Base-by-base conservation (phyloP, 1,140 invertebrate genomes). In the Hypothenemus hampei region DNA sequence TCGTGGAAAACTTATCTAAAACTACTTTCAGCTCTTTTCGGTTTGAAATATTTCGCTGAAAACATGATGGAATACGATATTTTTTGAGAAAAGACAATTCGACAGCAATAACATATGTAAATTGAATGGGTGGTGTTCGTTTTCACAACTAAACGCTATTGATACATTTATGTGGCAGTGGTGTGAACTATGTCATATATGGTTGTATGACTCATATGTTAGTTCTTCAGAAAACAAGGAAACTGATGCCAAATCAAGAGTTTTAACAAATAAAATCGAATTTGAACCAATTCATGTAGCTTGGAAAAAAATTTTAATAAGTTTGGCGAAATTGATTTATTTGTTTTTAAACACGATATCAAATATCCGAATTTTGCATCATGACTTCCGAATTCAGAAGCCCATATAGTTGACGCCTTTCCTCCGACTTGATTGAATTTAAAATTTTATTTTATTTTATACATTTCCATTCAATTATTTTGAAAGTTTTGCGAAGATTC, bases 81-180 rank as follows among this genome's bases (percentile, higher is more conserved):
- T 39, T 57, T 31, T 33, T 69, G 18, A 57, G 69, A n/a, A 47
- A 68, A 1, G 72, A 73, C 26, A 53, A 53, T 20, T 71, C 64
- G 0, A 71, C 67, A 5, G 70, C 70, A 0, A 66, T 72, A 10
- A 59, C 65, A 10, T 68, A 72, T 22, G 60, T 72, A 11, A 29
- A 29, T 11, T 6, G 24, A 29, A 29, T 29, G 24, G 24, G 24
- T 5, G 24, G 24, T 11, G 24, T 29, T 5, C 24, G 11, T 6
- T 5, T 6, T 11, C 24, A 6, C 5, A 29, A 11, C 24, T 29
- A 5, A 29, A 29, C 11, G 5, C 5, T 29, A 29, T 29, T 29
- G 11, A 5, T 6, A 29, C 5, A 11, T 6, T 6, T 6, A 29
- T 29, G 5, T 29, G 24, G 24, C 24, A 29, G 11, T 29, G 24